phyloP scores from a whole-genome alignment of 2,888 invertebrate species.

The Arrhopalites spinosus region DNA sequence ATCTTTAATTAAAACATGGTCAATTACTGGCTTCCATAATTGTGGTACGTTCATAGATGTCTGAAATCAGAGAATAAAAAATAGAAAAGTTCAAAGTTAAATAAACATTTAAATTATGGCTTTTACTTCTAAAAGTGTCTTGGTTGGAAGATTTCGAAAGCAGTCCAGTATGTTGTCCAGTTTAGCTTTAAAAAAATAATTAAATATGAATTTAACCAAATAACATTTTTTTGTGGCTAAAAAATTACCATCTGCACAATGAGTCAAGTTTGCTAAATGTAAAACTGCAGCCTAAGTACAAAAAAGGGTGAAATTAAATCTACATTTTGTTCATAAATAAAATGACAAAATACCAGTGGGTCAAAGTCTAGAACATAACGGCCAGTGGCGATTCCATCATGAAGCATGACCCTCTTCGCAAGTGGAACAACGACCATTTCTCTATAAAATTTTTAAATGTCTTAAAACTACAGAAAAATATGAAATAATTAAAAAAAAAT shows the following conservation, averaged over 20 bases:
- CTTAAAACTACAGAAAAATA: too few species aligned
- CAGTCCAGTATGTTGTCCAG: not conserved
- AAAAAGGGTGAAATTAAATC: too few species aligned
- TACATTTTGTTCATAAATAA: too few species aligned
- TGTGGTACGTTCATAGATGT: conserved; percentile 48
- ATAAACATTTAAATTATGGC: not conserved
- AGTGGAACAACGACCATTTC: conserved; percentile 41
- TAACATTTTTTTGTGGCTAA: too few species aligned
- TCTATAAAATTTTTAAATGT: too few species aligned
- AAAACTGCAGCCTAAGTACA: not conserved
- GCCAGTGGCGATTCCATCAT: conserved; percentile 56
- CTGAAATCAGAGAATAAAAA: conserved; percentile 6
- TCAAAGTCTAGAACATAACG: conserved; percentile 28
- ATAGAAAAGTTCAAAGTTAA: not conserved
- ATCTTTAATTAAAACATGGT: conserved; percentile 52
- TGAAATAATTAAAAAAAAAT: too few species aligned
- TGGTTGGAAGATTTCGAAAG: not conserved
- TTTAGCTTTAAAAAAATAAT: too few species aligned
- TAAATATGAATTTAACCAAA: too few species aligned
- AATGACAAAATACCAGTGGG: too few species aligned
- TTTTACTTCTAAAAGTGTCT: not conserved
- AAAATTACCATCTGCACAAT: conserved; percentile 16
- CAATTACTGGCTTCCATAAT: conserved; percentile 57
- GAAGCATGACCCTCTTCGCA: conserved; percentile 56
- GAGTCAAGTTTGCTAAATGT: conserved; percentile 12